These are phyloP conservation scores for Lasioglossum lativentre DNA, from an alignment of 2,888 invertebrate genomes.

Conservation along the genomic window DNA sequence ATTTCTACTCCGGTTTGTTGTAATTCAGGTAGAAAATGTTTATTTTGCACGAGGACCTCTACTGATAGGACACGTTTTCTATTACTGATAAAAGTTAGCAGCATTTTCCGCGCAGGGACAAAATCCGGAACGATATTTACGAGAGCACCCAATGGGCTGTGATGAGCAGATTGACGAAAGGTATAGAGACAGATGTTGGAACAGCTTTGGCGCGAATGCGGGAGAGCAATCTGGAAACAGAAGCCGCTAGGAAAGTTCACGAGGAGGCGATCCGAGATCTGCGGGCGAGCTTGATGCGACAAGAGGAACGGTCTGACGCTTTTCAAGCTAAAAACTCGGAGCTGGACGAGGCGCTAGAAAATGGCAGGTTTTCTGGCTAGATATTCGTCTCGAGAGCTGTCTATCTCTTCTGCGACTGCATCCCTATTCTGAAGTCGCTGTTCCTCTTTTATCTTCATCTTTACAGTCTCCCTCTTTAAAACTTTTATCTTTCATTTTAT, in stretches of 20 bases:
- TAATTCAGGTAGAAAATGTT: too few species aligned
- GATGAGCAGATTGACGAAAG: conserved; percentile 68
- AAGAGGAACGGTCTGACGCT: conserved; percentile 36
- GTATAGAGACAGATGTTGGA: conserved; percentile 62
- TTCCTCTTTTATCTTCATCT: neutral
- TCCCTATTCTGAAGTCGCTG: conserved; percentile 3
- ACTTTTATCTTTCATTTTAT: neutral
- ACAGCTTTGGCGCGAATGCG: conserved; percentile 50
- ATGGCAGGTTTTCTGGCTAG: conserved; percentile 55
- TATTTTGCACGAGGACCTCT: too few species aligned
- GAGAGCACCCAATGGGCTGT: conserved; percentile 73
- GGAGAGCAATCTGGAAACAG: conserved; percentile 51
- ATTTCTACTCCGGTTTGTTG: too few species aligned
- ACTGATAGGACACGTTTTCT: neutral
- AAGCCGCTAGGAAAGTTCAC: conserved; percentile 45
- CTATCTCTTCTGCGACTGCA: conserved; percentile 8
- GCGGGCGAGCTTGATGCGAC: conserved; percentile 35
- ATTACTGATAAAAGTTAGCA: neutral
- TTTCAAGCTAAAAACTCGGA: conserved; percentile 42
- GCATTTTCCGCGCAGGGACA: conserved; percentile 52
- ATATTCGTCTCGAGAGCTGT: conserved; percentile 20
- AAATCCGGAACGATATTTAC: conserved; percentile 66
- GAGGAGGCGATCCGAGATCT: conserved; percentile 46
- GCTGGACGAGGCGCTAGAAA: conserved; percentile 39
- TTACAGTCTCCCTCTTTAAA: neutral